Evolutionary conservation across 2,888 invertebrate genomes (phyloP).

Genomic region (Morpho deidamia): DNA sequence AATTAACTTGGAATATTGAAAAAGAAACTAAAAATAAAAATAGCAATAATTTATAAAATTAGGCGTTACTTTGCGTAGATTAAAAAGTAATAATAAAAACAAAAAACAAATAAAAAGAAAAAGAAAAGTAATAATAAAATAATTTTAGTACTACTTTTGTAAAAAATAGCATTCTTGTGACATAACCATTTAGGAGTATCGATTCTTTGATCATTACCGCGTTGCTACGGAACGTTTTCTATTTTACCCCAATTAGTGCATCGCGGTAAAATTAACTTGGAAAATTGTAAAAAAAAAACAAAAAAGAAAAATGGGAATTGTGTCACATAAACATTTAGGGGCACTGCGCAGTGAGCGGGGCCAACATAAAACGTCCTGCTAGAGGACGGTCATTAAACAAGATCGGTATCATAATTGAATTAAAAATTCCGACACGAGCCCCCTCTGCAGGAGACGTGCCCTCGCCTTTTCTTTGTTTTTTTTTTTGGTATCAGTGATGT

Average conservation of each 20-base stretch:
- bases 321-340: constrained; percentile 22
- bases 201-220: too few species aligned
- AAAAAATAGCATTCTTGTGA: neutral
- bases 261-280: neutral
- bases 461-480: constrained; percentile 10
- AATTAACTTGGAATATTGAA: too few species aligned
- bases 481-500: constrained; percentile 5
- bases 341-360: constrained; percentile 23
- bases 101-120: too few species aligned
- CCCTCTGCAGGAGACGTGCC: constrained; percentile 37
- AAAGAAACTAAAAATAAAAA: too few species aligned
- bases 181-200: too few species aligned
- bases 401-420: constrained; percentile 78
- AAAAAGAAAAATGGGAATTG: neutral
- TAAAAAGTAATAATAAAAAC: too few species aligned
- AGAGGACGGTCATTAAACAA: constrained; percentile 71
- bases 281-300: neutral
- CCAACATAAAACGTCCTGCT: constrained; percentile 52
- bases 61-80: too few species aligned
- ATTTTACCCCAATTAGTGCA: neutral
- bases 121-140: too few species aligned
- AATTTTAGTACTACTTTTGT: too few species aligned
- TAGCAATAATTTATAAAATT: too few species aligned
- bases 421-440: constrained; percentile 75
- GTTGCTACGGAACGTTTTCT: too few species aligned